A percentile compares a stretch with the other conserved stretches of the same genome.
phyloP scores from a whole-genome alignment of 2,888 invertebrate genomes.

The Pterostichus madidus region DNA sequence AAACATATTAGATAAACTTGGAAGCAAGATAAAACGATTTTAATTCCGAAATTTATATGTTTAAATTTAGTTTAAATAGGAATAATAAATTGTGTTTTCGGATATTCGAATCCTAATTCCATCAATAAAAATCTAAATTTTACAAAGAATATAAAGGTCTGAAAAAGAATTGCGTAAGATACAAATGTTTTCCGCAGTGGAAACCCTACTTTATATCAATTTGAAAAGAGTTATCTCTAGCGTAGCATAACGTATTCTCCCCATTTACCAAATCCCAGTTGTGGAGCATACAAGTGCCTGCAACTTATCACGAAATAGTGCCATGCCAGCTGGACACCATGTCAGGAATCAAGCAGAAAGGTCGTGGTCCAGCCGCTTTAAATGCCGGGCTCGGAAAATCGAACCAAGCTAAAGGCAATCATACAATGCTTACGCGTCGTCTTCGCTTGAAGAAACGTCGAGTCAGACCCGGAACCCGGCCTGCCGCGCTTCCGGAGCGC shows the following conservation, averaged over 20 bases:
- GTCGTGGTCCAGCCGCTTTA: neutral
- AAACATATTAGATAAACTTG: no score
- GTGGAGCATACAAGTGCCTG: conserved; percentile 27
- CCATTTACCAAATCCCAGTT: conserved; percentile 27
- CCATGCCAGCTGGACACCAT: neutral
- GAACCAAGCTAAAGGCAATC: conserved; percentile 47
- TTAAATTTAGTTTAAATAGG: no score
- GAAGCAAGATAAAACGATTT: no score
- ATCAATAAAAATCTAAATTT: no score
- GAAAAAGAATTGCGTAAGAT: conserved; percentile 1
- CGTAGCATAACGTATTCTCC: conserved; percentile 32
- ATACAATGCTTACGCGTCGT: conserved; percentile 57
- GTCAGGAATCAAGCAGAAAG: neutral
- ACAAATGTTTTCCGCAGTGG: conserved; percentile 26
- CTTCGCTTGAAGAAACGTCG: conserved; percentile 51
- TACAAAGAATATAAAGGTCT: no score
- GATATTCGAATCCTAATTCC: no score
- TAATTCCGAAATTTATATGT: no score
- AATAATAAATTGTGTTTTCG: no score
- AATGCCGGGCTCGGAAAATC: conserved; percentile 36
- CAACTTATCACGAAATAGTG: conserved; percentile 46
- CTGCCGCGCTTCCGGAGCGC: conserved; percentile 27
- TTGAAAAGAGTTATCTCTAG: conserved; percentile 38
- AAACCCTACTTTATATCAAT: conserved; percentile 41
- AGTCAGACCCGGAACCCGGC: conserved; percentile 50